phyloP scores from a whole-genome alignment of 2,888 invertebrate species.

The Lepidochrysops patricia region DNA sequence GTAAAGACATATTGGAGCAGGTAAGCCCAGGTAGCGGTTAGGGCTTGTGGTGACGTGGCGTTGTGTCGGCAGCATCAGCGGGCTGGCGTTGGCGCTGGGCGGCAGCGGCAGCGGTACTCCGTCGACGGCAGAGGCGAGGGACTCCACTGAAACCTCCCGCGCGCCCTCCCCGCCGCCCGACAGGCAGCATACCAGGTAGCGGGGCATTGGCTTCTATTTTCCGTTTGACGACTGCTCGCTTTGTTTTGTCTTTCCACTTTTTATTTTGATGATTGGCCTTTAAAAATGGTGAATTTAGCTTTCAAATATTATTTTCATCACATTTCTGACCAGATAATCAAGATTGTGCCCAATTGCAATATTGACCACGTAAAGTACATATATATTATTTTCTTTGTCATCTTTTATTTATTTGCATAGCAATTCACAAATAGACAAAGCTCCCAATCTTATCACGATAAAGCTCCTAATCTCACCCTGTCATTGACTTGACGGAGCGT shows the following conservation, averaged over 20 bases:
- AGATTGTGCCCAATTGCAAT: background rate
- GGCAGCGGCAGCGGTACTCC: slow-evolving; percentile 64
- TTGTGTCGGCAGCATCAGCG: slow-evolving; percentile 74
- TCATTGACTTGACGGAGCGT: background rate
- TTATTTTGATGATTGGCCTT: too few species aligned
- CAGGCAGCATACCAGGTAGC: slow-evolving; percentile 70
- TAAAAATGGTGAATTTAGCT: too few species aligned
- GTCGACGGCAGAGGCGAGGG: slow-evolving; percentile 42
- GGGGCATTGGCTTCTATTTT: slow-evolving; percentile 51
- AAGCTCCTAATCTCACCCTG: background rate
- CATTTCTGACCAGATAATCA: background rate
- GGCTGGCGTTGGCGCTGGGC: slow-evolving; percentile 73
- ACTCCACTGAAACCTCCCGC: slow-evolving; percentile 60
- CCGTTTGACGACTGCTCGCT: slow-evolving; percentile 39
- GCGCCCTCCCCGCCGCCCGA: slow-evolving; percentile 66
- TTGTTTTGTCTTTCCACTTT: slow-evolving; percentile 17
- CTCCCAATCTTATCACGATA: background rate
- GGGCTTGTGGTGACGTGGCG: slow-evolving; percentile 70
- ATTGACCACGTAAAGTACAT: background rate
- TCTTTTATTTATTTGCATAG: background rate
- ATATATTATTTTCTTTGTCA: too few species aligned
- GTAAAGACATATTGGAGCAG: slow-evolving; percentile 47
- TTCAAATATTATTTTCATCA: too few species aligned
- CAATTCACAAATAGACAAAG: background rate
- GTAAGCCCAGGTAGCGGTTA: slow-evolving; percentile 51